Evolutionary conservation across 2,888 invertebrate species (phyloP), one percentile per base, ranked within the genome.

Genomic region (Mechanitis messenoides): DNA sequence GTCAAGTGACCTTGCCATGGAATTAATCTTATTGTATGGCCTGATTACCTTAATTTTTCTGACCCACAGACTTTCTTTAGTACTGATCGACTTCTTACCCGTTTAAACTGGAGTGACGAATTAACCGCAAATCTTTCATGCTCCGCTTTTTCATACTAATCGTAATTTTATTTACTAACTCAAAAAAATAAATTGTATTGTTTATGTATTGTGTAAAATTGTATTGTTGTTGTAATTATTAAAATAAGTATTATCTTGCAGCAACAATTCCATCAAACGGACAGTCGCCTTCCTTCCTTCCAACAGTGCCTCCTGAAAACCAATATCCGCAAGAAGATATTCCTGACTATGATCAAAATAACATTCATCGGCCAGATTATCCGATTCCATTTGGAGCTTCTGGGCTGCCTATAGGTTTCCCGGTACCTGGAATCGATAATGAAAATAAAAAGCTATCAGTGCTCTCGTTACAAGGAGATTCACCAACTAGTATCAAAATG

Each of bases 401-500:
- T 62, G 73, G 72, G 35, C 64, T 83, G 33, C 83, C 85, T 33
- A 79, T 84, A 46, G 82, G 82, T 0, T 64, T 85, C 9, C 77
- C 79, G 3, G 65, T 80, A 31, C 82, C 81, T n/a, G 69, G 70
- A 45, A 81, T 73, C 70, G 83, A 79, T 11, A 87, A 87, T 63
- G 78, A 83, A 69, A 90, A 81, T 67, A 89, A 80, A 70, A 90
- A 90, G 61, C 77, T 93, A 59, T 81, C 91, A 45, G 92, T 93
- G 0, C 84, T 92, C 47, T 91, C 92, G 0, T 77, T 96, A 68
- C 94, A 95, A 79, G 93, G 96, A 2, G 91, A 97, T 62, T 95
- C 96, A 69, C 93, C 95, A 0, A 93, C 93, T 31, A 94, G 95
- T 42, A 93, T 97, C 7, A 93, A 95, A 68, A 92, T 97, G 76